Base-by-base conservation (phyloP, 2,113 vertebrate species). In the Cavia porcellus region DNA sequence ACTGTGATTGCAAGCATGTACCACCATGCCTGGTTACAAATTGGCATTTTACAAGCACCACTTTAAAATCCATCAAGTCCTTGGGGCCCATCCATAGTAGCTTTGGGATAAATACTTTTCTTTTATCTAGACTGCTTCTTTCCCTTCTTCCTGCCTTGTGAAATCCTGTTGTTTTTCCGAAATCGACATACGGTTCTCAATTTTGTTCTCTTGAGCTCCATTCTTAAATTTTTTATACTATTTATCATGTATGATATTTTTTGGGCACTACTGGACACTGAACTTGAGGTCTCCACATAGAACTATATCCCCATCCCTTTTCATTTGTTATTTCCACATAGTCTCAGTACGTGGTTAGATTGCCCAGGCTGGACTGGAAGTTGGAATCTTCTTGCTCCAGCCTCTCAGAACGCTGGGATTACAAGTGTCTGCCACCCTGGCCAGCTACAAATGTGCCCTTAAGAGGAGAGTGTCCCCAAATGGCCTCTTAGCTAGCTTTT, bases 141-240 rank as follows among this genome's bases (percentile, higher is more conserved):
- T 88, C 30, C 19, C 94, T 35, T 61, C 82, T 90, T 74, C 59
- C 77, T 89, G 38, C 17, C 50, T 81, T 55, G 32, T 83, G 88
- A 86, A 95, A 47, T 77, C 7, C 13, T 85, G 1, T 70, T 70
- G 7, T 80, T 92, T 82, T 85, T 89, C 83, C 86, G 35, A 20
- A 93, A 89, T 66, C 92, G 30, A 45, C 55, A 42, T 47, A 50
- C 3, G 62, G 20, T 90, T 84, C 32, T 70, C 74, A 82, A 30
- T 93, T 75, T 30, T 93, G 35, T 93, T 45, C 9, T 38, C 95
- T 22, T 86, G 82, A 77, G 55, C 19, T 64, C 47, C 30, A 89
- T 10, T 89, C 55, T 90, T 92, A 14, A 15, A 28, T 50, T 66
- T 90, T 93, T 50, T 50, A 11, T 68, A 83, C 84, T 47, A 22